Conservation (phyloP, 2,888 invertebrate species). For the Acleris emargana region DNA sequence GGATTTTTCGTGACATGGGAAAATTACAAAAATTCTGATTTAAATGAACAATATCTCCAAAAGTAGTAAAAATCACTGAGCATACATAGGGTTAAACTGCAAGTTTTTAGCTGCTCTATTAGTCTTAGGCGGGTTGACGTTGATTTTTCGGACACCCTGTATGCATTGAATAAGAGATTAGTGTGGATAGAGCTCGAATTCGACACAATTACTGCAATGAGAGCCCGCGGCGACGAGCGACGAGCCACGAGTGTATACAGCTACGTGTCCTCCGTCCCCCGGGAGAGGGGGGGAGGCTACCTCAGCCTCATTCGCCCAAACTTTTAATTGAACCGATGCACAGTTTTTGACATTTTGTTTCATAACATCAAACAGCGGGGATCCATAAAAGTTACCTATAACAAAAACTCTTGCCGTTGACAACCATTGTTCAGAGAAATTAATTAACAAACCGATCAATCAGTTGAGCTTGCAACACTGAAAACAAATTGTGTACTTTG, state of each 20-base stretch:
- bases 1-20: no score
- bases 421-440: slow-evolving; percentile 17
- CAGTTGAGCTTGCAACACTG: slow-evolving; percentile 8
- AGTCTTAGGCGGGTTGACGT: no score
- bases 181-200: not conserved
- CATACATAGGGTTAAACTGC: no score
- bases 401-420: slow-evolving; percentile 27
- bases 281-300: slow-evolving; percentile 42
- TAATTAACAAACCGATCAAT: not conserved
- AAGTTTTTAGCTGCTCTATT: no score
- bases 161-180: not conserved
- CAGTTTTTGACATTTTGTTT: slow-evolving; percentile 43
- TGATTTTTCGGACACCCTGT: no score
- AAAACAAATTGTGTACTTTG: slow-evolving; percentile 8
- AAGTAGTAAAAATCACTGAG: no score
- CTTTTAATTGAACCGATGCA: slow-evolving; percentile 66
- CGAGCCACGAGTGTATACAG: not conserved
- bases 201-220: slow-evolving; percentile 10
- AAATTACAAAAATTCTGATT: no score
- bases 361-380: slow-evolving; percentile 5
- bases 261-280: not conserved
- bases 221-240: slow-evolving; percentile 13
- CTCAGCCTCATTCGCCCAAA: slow-evolving; percentile 51
- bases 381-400: slow-evolving; percentile 21
- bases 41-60: no score